Conservation (phyloP, 2,797 vertebrate species). For the Semaprochilodus insignis region DNA sequence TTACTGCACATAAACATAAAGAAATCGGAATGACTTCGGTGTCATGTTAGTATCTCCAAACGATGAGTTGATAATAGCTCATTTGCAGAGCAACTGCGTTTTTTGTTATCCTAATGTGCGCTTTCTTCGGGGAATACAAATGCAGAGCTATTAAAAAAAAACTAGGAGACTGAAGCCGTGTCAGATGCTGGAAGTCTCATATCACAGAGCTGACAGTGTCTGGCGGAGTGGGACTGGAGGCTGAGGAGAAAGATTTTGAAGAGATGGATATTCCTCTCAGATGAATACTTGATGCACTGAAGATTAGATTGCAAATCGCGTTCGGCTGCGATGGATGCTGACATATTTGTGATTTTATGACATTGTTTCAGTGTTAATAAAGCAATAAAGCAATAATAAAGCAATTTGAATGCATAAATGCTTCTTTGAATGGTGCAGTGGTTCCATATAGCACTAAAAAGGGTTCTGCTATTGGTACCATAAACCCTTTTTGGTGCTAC, state of each 20-base stretch:
- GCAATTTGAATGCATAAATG: too few species aligned
- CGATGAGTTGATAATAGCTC: background rate
- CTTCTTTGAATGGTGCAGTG: too few species aligned
- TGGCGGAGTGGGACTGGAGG: conserved; percentile 1
- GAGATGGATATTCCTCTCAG: conserved; percentile 11
- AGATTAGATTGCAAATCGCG: conserved; percentile 15
- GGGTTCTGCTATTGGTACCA: too few species aligned
- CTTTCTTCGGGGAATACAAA: background rate
- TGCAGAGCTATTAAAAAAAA: background rate
- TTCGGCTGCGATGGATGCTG: background rate
- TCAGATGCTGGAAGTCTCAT: background rate
- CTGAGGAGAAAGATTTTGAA: background rate
- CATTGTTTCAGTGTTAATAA: too few species aligned
- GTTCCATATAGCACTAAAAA: too few species aligned
- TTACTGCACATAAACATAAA: background rate
- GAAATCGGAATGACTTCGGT: background rate
- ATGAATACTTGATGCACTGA: conserved; percentile 11
- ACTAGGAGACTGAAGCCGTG: background rate
- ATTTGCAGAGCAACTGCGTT: conserved; percentile 1
- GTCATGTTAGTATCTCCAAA: background rate
- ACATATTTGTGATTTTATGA: too few species aligned
- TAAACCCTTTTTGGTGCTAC: too few species aligned
- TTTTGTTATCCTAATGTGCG: too few species aligned
- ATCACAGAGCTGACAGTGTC: conserved; percentile 4
- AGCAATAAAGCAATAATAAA: too few species aligned